Evolutionary conservation across 2,113 vertebrate genomes (phyloP).

Genomic region (Oreochromis aureus): DNA sequence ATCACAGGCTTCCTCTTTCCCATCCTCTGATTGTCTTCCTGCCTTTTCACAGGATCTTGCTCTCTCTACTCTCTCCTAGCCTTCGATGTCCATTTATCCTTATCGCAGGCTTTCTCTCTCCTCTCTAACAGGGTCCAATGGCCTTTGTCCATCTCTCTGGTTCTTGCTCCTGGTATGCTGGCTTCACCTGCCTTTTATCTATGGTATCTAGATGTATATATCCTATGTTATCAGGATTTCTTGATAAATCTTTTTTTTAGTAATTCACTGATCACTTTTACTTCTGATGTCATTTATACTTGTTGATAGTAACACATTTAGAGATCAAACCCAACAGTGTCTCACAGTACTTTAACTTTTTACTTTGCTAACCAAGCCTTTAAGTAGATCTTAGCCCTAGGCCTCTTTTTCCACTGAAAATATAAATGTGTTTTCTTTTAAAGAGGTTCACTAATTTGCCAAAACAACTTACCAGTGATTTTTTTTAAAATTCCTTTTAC

Average conservation of each 20-base stretch:
- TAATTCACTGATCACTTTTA: neutral
- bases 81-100: neutral
- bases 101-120: neutral
- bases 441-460: neutral
- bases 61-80: no score
- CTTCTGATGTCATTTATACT: neutral
- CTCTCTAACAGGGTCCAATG: neutral
- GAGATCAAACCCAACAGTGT: neutral
- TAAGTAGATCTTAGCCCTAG: neutral
- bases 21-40: no score
- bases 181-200: neutral
- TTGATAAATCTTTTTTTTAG: neutral
- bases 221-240: neutral
- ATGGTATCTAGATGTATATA: neutral
- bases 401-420: neutral
- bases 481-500: fast-evolving
- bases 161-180: neutral
- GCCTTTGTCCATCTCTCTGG: neutral
- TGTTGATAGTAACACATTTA: neutral
- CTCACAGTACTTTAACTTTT: neutral
- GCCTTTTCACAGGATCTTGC: no score
- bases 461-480: neutral
- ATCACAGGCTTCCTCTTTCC: neutral
- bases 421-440: neutral
- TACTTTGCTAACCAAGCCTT: neutral